Base-by-base conservation (phyloP, 2,888 invertebrate species). In the Epinotia brunnichana region DNA sequence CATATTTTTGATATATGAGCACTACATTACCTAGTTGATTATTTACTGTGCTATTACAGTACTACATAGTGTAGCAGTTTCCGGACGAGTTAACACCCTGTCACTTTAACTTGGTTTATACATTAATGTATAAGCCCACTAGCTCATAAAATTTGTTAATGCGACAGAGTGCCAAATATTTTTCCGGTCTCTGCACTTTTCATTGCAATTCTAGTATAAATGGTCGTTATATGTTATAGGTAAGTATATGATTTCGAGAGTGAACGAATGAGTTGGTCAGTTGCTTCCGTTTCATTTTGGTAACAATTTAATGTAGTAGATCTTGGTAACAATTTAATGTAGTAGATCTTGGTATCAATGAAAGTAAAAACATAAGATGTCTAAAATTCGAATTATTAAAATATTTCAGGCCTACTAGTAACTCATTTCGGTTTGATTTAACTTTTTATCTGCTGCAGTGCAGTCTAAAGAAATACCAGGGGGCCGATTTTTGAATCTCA, bases 31-130 rank as follows among this genome's bases (percentile, higher is more conserved):
- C 77, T 79, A 78, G 73, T 69, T 51, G 61, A 68, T 68, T 69
- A 67, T 68, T 74, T 75, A 80, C 77, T 78, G 82, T 82, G 81
- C 81, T 77, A 74, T 79, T 80, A 81, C 77, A 78, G 81, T 79
- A 73, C 81, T 82, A 81, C 76, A 80, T 76, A 76, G 71, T 73
- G 75, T 76, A 67, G 53, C 63, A 44, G 56, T 39, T 60, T 67
- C 66, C 56, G 19, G 29, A 63, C n/a, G 17, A 68, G 21, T 61
- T 60, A 66, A 41, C 60, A 60, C 29, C 17, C 17, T 60, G 64
- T 66, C 59, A n/a, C 15, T 60, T 29, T 64, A 39, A 51, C 48
- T 19, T 64, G 11, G 13, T 53, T 19, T 10, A 29, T 24, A 29
- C 24, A n/a, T 62, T 48, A 3, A 21, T 15, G 44, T 29, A 15